A percentile compares a stretch with the other conserved stretches of the same genome.
Conservation (phyloP, 1,140 invertebrate species). For the Ruditapes philippinarum region DNA sequence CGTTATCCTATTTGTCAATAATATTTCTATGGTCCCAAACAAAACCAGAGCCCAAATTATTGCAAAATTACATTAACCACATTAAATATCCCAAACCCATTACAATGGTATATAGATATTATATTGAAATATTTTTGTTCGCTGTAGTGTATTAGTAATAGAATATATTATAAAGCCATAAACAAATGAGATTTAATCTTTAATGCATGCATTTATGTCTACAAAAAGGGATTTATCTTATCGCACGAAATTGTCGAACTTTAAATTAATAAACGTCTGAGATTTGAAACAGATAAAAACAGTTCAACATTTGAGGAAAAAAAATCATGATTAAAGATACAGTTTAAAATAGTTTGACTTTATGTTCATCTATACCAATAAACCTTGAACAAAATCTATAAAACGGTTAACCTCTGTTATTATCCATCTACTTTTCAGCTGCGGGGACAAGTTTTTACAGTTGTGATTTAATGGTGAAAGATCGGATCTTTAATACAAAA, state of each 20-base stretch:
- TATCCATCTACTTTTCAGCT: not conserved
- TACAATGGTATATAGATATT: conserved; percentile 5
- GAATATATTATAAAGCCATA: not conserved
- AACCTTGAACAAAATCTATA: not conserved
- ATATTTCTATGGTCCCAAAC: not conserved
- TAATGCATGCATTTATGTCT: conserved; percentile 17
- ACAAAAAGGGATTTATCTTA: not conserved
- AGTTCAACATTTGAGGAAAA: not conserved
- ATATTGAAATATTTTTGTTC: conserved; percentile 4
- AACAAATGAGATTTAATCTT: conserved; percentile 34
- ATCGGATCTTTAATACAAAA: not conserved
- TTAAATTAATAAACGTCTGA: not conserved
- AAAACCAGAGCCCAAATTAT: not conserved
- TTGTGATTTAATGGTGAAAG: not conserved
- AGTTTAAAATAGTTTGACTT: not conserved
- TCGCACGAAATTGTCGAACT: not conserved
- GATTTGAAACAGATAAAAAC: not conserved
- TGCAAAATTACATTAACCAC: not conserved
- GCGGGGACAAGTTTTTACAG: not conserved
- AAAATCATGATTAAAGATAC: conserved; percentile 8
- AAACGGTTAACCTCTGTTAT: not conserved
- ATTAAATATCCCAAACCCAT: not conserved
- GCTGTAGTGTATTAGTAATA: not conserved
- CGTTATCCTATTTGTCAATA: conserved; percentile 19
- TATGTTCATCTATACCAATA: not conserved